Base-by-base conservation (phyloP, 2,797 vertebrate species). In the Emys orbicularis region DNA sequence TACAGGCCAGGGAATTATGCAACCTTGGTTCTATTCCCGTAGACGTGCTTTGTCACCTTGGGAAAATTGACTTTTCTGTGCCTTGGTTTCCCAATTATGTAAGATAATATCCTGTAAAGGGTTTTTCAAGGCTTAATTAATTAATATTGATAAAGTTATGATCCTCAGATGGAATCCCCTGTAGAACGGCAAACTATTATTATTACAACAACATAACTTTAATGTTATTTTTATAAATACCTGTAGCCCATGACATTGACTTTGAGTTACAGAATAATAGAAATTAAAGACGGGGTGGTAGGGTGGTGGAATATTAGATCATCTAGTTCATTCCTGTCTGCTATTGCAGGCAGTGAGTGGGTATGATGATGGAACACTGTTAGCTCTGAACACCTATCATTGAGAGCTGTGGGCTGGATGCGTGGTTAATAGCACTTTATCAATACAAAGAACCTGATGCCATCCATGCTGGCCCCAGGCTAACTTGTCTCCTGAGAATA, bases 11-110 rank as follows among this genome's bases (percentile, higher is more conserved):
- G 34, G 13, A 47, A 21, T 56, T 68, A 72, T 0, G 54, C 80
- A 85, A 5, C 76, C 13, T 52, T 85, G 34, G 34, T 44, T 94
- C 96, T 97, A 59, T 96, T 96, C 87, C 65, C 52, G 85, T 89
- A 86, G 86, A 76, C 68, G 87, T 83, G 86, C 83, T 84, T 89
- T 49, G 41, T 86, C 4, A 25, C 57, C 88, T 89, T 53, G 8
- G 15, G 74, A 47, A 29, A 77, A 77, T 77, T 49, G 27, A 49
- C 77, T 83, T 89, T 86, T 56, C 81, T 50, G 23, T 53, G 41
- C 49, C 65, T 79, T 21, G 21, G 54, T 54, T n/a, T 54, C 34
- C 61, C 53, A 37, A 25, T 68, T 72, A 23, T 86, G 21, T 83
- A 49, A 49, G 37, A 65, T 54, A 11, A 61, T 74, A 31, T 74